Percentiles rank a stretch among this genome's conserved stretches.
These are phyloP conservation scores for Leptinotarsa defecta DNA, from an alignment of 1,140 invertebrate genomes.

Conservation along the genomic window DNA sequence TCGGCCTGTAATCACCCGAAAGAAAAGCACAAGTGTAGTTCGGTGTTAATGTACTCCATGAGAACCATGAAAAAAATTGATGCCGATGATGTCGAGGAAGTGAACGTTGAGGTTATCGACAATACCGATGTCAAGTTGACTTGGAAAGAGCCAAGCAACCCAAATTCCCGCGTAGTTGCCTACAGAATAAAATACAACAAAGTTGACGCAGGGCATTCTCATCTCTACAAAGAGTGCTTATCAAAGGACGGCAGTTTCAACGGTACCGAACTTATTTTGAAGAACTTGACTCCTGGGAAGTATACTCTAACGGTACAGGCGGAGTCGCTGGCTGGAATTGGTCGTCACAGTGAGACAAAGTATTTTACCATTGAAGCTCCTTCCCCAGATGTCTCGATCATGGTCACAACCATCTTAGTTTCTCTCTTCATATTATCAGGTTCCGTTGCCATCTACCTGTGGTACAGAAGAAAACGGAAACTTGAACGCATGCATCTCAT, in stretches of 20 bases:
- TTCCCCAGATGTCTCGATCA: slow-evolving; percentile 5
- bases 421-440: slow-evolving; percentile 34
- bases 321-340: slow-evolving; percentile 63
- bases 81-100: slow-evolving; percentile 54
- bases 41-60: slow-evolving; percentile 42
- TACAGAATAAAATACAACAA: slow-evolving; percentile 65
- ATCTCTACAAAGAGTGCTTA: slow-evolving; percentile 31
- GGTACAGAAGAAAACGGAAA: slow-evolving; percentile 35
- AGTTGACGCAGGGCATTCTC: slow-evolving; percentile 36
- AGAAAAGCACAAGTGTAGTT: slow-evolving; percentile 47
- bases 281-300: slow-evolving; percentile 63
- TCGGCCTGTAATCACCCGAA: slow-evolving; percentile 58
- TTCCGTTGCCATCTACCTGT: slow-evolving; percentile 38
- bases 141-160: slow-evolving; percentile 65
- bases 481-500: slow-evolving; percentile 65
- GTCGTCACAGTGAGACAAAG: slow-evolving; percentile 29
- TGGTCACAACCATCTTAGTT: slow-evolving; percentile 50
- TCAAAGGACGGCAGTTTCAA: slow-evolving; percentile 14
- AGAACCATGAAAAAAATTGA: slow-evolving; percentile 51
- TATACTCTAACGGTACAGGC: slow-evolving; percentile 68
- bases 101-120: slow-evolving; percentile 48
- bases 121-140: slow-evolving; percentile 55
- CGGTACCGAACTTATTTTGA: slow-evolving; percentile 45
- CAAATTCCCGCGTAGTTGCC: slow-evolving; percentile 67
- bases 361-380: slow-evolving; percentile 34